These are phyloP conservation scores for Python bivittatus DNA, from an alignment of 2,113 vertebrate genomes.

Conservation along the genomic window DNA sequence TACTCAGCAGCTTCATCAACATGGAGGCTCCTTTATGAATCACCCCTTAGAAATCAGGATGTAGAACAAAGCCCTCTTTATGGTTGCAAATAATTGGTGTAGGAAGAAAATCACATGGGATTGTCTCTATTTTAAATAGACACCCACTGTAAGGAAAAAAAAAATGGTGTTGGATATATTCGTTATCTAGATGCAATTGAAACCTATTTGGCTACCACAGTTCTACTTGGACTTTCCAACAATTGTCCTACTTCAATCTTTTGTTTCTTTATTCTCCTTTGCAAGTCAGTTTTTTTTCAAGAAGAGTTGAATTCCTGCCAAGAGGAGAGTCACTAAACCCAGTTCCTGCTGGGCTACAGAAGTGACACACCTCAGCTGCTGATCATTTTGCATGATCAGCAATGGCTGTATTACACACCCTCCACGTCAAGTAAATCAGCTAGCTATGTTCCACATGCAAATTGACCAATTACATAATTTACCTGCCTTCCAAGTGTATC, in stretches of 20 bases:
- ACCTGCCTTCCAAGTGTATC: not conserved
- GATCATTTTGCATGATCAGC: conserved; percentile 32
- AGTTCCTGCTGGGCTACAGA: not conserved
- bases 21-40: not conserved
- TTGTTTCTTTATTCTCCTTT: not conserved
- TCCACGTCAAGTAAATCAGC: not conserved
- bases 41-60: not conserved
- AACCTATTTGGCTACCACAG: not conserved
- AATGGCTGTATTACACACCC: not conserved
- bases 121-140: not conserved
- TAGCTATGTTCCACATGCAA: not conserved
- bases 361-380: not conserved
- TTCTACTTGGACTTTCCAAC: not conserved
- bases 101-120: not conserved
- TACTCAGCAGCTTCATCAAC: not conserved
- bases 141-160: not conserved
- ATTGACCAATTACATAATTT: not conserved
- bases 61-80: not conserved
- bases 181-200: not conserved
- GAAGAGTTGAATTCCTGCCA: not conserved
- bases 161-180: not conserved
- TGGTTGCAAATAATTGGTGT: not conserved
- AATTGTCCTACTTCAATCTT: too few species aligned
- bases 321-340: conserved; percentile 29
- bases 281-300: not conserved